Conservation (phyloP, 1,140 invertebrate species). For the Formica exsecta region DNA sequence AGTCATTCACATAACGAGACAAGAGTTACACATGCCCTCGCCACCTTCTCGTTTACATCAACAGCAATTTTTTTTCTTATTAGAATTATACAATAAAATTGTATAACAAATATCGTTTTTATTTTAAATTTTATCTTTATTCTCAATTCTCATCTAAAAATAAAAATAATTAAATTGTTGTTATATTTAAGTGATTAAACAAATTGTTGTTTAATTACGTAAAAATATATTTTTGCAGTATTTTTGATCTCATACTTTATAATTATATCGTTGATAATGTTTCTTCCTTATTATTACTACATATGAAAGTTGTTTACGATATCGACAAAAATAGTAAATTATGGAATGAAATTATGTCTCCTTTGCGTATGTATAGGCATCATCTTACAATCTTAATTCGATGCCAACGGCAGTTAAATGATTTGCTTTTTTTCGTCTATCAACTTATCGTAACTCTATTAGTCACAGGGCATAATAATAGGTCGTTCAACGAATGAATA, state of each 20-base stretch:
- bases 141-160: not conserved
- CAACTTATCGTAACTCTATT: conserved; percentile 33
- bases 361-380: not conserved
- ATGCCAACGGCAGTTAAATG: conserved; percentile 31
- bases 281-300: not conserved
- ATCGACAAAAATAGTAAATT: not conserved
- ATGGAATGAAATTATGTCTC: conserved; percentile 2
- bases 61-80: not conserved
- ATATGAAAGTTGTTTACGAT: not conserved
- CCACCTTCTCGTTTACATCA: not conserved
- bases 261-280: not conserved
- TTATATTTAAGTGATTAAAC: too few relatives aligned
- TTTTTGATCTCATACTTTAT: not conserved
- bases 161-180: too few relatives aligned
- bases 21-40: conserved; percentile 2
- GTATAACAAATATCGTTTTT: not conserved
- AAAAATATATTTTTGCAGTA: not conserved
- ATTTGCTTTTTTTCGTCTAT: conserved; percentile 27
- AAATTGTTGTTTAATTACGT: too few relatives aligned
- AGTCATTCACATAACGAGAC: conserved; percentile 38
- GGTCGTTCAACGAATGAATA: conserved; percentile 24
- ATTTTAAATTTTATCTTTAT: not conserved
- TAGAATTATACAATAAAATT: not conserved
- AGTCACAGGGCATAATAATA: conserved; percentile 30
- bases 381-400: conserved; percentile 19